phyloP scores from a whole-genome alignment of 2,888 invertebrate species.

The Yponomeuta sedellus region DNA sequence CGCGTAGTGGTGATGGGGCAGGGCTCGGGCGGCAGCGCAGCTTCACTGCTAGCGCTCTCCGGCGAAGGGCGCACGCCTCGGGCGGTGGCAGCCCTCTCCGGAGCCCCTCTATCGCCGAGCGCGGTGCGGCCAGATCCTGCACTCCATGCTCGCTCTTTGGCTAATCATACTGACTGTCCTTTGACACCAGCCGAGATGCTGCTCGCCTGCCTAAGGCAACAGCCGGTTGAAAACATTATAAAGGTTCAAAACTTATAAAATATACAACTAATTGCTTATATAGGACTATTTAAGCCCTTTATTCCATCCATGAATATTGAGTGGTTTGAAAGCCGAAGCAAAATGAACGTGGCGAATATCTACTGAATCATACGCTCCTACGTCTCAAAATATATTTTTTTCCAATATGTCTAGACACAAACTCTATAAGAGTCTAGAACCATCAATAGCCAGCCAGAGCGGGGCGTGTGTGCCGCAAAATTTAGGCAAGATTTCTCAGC shows the following conservation, averaged over 20 bases:
- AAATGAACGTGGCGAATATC: no score
- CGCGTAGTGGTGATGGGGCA: constrained; percentile 86
- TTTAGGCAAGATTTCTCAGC: no score
- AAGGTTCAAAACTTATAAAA: constrained; percentile 32
- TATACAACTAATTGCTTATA: no score
- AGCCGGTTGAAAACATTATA: constrained; percentile 60
- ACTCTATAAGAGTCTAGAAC: no score
- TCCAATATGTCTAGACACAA: no score
- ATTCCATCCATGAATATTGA: no score
- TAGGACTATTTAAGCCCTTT: no score
- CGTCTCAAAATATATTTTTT: no score
- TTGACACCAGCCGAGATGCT: constrained; percentile 75
- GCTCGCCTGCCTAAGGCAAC: constrained; percentile 79
- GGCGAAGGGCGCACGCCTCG: constrained; percentile 76
- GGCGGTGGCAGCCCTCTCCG: constrained; percentile 86
- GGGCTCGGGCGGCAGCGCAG: constrained; percentile 86
- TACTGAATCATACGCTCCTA: no score
- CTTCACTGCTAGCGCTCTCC: constrained; percentile 81
- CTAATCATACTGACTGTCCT: constrained; percentile 79
- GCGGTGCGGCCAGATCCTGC: constrained; percentile 80
- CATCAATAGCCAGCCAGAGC: no score
- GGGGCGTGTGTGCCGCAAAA: no score
- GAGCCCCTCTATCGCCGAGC: constrained; percentile 83
- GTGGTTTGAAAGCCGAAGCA: no score
- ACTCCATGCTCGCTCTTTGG: constrained; percentile 78